Evolutionary conservation across 2,797 vertebrate species (phyloP), one percentile per base, ranked within the genome.

Genomic region (Manis javanica): DNA sequence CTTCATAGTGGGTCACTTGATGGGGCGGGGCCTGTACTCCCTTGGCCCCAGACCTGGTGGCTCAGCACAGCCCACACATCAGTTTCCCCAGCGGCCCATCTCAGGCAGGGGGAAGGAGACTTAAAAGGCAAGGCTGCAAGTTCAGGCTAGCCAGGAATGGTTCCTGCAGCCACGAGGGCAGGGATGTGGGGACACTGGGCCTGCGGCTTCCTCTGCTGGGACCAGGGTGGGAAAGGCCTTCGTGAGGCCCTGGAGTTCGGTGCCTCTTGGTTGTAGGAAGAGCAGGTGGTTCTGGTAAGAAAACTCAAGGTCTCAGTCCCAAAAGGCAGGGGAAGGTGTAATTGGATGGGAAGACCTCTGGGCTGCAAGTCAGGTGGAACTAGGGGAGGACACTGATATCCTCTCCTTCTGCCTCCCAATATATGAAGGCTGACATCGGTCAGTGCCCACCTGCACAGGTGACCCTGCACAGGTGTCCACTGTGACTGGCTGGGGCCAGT

Each of bases 401-500:
- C 31, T 7, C 23, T 31, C 14, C 3, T 86, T 51, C 4, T 0
- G 51, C 42, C 39, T 61, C 68, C 2, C 9, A 8, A 12, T 15
- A 42, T 21, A 5, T 19, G 12, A 4, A 53, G 7, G 34, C 1
- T 15, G 87, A 19, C 0, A 2, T 7, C 7, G 23, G 64, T 59
- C 19, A 1, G 61, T 3, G 72, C n/a, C 7, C 23, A 0, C 57
- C 18, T 9, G 16, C 1, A 1, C 3, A 31, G 21, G 42, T 0
- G 7, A 68, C 2, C 18, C 19, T 71, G 46, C 37, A 61, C 4
- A 5, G 53, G 3, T 4, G 21, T 24, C 59, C 4, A 5, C 7
- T 2, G 31, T 21, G 3, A 23, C 66, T 0, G 0, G 3, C 11
- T 1, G 10, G 61, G 57, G 4, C 24, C 51, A 21, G 63, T 5